Evolutionary conservation across 2,888 invertebrate species (phyloP).

Genomic region (Globia sparganii): DNA sequence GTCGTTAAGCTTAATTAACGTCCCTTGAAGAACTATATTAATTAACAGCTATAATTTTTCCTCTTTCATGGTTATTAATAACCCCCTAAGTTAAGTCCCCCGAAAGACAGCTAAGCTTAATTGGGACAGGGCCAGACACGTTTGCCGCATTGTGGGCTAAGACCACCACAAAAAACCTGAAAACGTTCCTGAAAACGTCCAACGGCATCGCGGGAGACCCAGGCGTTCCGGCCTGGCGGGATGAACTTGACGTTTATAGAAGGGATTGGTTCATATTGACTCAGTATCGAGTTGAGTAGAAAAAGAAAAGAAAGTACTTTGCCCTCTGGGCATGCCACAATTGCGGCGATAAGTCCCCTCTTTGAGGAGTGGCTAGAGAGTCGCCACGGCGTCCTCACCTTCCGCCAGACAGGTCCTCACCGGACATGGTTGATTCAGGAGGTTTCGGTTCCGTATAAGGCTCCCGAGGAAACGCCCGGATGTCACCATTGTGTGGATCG

Average conservation of each 20-base stretch:
- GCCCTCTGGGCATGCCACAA: no score
- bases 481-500: no score
- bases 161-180: no score
- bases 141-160: background rate
- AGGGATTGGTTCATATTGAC: background rate
- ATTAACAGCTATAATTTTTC: background rate
- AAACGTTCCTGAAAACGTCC: background rate
- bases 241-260: background rate
- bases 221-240: background rate
- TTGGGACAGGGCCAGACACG: background rate
- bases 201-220: background rate
- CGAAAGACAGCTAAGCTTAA: background rate
- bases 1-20: conserved; percentile 13
- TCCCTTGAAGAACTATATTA: background rate
- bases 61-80: background rate
- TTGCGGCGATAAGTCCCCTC: no score
- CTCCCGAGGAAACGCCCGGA: no score
- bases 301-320: background rate
- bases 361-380: no score
- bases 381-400: no score
- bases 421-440: no score
- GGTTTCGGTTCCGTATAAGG: no score
- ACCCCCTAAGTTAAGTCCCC: background rate
- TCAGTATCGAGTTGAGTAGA: background rate
- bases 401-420: no score